Percentiles rank a stretch among this genome's conserved stretches.
These are phyloP conservation scores for Leucosticte australis DNA, from an alignment of 2,113 vertebrate genomes.

Conservation along the genomic window DNA sequence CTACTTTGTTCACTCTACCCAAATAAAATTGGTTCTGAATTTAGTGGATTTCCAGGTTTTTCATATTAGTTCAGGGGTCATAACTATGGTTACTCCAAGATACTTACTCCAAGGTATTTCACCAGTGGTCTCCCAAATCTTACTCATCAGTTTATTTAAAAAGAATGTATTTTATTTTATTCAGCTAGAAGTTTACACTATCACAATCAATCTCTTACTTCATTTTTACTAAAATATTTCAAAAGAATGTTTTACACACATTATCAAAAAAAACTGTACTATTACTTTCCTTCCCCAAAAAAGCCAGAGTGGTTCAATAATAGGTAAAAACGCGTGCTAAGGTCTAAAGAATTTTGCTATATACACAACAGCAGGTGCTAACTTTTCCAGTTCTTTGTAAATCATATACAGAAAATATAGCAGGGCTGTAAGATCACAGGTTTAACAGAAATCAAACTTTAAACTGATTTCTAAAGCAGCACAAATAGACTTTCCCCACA, in stretches of 20 bases:
- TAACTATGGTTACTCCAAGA: not conserved
- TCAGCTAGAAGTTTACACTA: constrained; percentile 78
- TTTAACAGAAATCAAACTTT: constrained; percentile 64
- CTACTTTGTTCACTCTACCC: constrained; percentile 60
- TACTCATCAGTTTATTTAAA: constrained; percentile 54
- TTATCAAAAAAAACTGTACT: constrained; percentile 79
- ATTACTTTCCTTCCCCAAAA: constrained; percentile 48
- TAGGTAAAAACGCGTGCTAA: constrained; percentile 69
- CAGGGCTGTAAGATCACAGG: constrained; percentile 56
- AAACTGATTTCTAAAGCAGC: constrained; percentile 73
- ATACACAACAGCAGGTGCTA: constrained; percentile 57
- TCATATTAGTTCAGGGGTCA: not conserved
- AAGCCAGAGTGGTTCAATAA: constrained; percentile 70
- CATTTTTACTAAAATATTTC: constrained; percentile 83
- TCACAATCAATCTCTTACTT: constrained; percentile 76
- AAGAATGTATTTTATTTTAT: constrained; percentile 75
- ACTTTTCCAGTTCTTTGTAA: constrained; percentile 42
- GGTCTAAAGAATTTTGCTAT: constrained; percentile 61
- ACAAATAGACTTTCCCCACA: constrained; percentile 63
- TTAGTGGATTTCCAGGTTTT: not conserved
- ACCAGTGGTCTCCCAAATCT: not conserved
- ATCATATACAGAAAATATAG: constrained; percentile 55
- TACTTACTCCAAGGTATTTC: not conserved
- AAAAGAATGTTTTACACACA: constrained; percentile 79
- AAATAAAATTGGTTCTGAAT: constrained; percentile 75